These are phyloP conservation scores for Cryptocephalus primarius DNA, from an alignment of 2,888 invertebrate species.

Conservation along the genomic window DNA sequence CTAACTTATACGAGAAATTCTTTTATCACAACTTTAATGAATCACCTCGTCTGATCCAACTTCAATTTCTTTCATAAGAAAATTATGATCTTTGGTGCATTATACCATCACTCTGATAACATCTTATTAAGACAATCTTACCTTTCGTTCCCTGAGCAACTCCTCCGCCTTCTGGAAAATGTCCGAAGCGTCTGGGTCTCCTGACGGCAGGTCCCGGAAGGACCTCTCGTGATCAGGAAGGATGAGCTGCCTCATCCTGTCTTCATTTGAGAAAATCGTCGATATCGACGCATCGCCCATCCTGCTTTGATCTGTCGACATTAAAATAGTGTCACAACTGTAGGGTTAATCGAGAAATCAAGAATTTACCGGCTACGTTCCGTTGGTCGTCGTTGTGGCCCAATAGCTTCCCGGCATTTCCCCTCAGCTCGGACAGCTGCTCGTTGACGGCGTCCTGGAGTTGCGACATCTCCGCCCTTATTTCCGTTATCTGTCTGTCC, in stretches of 20 bases:
- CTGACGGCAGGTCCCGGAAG: conserved; percentile 11
- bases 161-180: background rate
- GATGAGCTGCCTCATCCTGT: conserved; percentile 2
- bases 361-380: background rate
- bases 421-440: conserved; percentile 25
- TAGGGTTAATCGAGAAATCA: background rate
- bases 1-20: no score
- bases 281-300: conserved; percentile 10
- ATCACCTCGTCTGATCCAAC: no score
- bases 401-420: conserved; percentile 10
- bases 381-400: conserved; percentile 5
- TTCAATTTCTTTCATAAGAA: no score
- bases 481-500: conserved; percentile 34
- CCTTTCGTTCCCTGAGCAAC: no score
- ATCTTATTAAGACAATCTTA: no score
- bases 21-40: no score
- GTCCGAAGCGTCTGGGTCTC: conserved; percentile 8
- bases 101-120: no score
- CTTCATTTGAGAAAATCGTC: conserved; percentile 8
- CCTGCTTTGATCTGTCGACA: conserved; percentile 4
- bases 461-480: conserved; percentile 31
- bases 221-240: conserved; percentile 2
- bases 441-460: conserved; percentile 34
- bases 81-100: no score
- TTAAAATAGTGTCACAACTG: background rate